These are phyloP conservation scores for Bombycilla garrulus DNA, from an alignment of 2,113 vertebrate species.

Conservation along the genomic window DNA sequence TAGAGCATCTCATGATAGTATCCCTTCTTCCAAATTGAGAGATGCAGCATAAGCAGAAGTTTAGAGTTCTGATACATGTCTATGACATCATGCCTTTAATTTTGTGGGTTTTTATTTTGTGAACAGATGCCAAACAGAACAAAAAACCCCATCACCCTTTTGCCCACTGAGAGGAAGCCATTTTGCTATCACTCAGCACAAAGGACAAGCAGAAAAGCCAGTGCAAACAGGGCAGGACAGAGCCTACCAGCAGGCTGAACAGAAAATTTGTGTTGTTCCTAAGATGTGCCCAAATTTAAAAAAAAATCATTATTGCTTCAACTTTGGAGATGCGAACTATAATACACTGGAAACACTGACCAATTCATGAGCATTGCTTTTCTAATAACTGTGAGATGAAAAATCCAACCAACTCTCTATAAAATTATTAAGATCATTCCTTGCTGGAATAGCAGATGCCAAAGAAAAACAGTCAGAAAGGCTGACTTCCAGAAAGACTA, in stretches of 20 bases:
- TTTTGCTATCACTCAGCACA: background rate
- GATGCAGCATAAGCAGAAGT: background rate
- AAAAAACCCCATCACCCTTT: background rate
- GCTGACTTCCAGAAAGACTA: conserved; percentile 41
- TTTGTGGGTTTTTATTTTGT: background rate
- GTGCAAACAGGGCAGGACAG: background rate
- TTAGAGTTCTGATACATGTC: background rate
- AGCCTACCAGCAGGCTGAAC: background rate
- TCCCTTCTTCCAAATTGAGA: background rate
- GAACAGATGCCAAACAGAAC: background rate
- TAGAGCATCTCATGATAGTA: background rate
- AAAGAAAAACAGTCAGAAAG: conserved; percentile 38
- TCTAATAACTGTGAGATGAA: conserved; percentile 8
- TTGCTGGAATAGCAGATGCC: background rate
- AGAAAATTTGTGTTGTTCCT: background rate
- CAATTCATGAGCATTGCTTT: background rate
- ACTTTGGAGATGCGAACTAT: background rate
- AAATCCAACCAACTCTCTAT: background rate
- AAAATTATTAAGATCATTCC: conserved; percentile 27
- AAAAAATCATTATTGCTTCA: background rate
- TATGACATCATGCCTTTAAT: background rate
- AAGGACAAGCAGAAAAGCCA: background rate
- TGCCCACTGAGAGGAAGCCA: background rate
- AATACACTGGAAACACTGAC: conserved; percentile 1
- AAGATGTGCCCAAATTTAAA: background rate